Percentiles rank a stretch among this genome's conserved stretches.
Conservation (phyloP, 2,888 invertebrate species). For the Dasypolia templi region DNA sequence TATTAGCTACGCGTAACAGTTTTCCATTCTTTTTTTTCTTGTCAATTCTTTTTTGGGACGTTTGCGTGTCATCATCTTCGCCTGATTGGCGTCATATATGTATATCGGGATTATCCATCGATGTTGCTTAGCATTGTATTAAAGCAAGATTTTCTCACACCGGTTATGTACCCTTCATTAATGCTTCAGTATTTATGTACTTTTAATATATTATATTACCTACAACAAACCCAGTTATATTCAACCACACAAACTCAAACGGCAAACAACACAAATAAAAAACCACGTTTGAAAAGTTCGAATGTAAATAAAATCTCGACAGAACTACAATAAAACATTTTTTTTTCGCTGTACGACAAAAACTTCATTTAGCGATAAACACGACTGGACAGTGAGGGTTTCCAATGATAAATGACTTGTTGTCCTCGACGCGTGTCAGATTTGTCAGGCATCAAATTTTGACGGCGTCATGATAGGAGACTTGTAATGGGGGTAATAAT, state of each 20-base stretch:
- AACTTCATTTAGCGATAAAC: constrained; percentile 54
- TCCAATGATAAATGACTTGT: constrained; percentile 59
- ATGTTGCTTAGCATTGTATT: not conserved
- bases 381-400: constrained; percentile 59
- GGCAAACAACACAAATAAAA: not conserved
- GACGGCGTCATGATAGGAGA: constrained; percentile 39
- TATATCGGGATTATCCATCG: not conserved
- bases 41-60: not conserved
- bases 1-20: not conserved
- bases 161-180: not conserved
- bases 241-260: not conserved
- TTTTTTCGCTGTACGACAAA: constrained; percentile 49
- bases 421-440: constrained; percentile 54
- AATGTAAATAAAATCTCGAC: constrained; percentile 11
- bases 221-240: not conserved
- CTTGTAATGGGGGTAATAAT: constrained; percentile 4
- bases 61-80: not conserved
- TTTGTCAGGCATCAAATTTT: constrained; percentile 57
- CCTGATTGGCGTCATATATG: not conserved
- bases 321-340: constrained; percentile 19
- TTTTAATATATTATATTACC: not conserved
- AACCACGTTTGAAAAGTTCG: not conserved
- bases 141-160: too few species aligned
- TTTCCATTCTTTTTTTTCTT: not conserved
- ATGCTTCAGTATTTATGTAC: not conserved